Conservation (phyloP, 2,797 vertebrate species). For the Phataginus tricuspis region DNA sequence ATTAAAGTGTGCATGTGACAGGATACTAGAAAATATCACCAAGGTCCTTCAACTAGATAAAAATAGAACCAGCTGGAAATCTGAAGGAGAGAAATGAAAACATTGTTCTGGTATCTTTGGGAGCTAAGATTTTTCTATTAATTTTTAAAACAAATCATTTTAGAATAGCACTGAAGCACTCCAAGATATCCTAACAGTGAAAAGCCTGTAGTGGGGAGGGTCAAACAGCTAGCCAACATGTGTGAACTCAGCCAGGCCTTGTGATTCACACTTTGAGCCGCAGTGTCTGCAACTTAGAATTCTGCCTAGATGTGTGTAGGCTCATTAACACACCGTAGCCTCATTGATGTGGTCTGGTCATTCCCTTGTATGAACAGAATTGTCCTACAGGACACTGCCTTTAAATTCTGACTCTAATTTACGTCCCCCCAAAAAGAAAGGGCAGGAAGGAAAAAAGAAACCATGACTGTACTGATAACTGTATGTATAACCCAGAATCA, state of each 20-base stretch:
- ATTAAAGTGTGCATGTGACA: neutral
- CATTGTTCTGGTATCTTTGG: slow-evolving; percentile 25
- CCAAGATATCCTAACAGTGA: neutral
- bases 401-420: neutral
- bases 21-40: neutral
- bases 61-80: slow-evolving; percentile 33
- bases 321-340: neutral
- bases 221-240: neutral
- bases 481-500: neutral
- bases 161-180: neutral
- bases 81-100: slow-evolving; percentile 55
- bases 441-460: neutral
- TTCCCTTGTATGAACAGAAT: neutral
- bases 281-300: neutral
- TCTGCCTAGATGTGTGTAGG: neutral
- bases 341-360: neutral
- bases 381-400: neutral
- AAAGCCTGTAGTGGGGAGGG: neutral
- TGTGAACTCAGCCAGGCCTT: neutral
- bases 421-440: neutral
- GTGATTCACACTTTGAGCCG: neutral
- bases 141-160: neutral
- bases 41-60: slow-evolving; percentile 13
- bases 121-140: neutral
- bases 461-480: neutral